Base-by-base conservation (phyloP, 2,888 invertebrate genomes). In the Epistrophe eligans region DNA sequence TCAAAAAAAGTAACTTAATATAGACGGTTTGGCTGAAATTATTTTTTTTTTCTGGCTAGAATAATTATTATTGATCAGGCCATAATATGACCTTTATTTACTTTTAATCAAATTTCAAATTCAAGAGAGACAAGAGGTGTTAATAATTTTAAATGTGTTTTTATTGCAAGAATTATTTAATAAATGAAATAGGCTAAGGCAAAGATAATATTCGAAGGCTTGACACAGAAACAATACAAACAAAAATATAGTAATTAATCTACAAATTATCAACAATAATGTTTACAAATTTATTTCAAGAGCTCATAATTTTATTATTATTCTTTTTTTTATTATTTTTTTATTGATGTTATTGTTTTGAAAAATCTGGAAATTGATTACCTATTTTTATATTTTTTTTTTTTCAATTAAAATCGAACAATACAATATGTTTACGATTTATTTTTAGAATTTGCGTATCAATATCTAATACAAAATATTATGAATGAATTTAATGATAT, bases 141-240 rank as follows among this genome's bases (percentile, higher is more conserved):
- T 35, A 38, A 13, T 17, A 35, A 2, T 8, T 57, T 17, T 17
- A 17, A 8, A 35, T 32, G 2, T 35, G 1, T n/a, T 58, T 57
- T 58, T n/a, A n/a, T 62, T 62, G 15, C 24, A 9, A 24, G 4
- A 19, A 40, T 19, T 6, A 32, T 19, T 60, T 40, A 3, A 11
- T 17, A 60, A 24, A 28, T 62, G 0, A 45, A 52, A 24, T 64
- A 55, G 40, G 19, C 17, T 55, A 28, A 15, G 35, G 19, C 38
- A 48, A 66, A 64, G 58, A 73, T 79, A 73, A 73, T 58, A 72
- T 55, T n/a, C 28, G 40, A 67, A 67, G 58, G 73, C 66, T 43
- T 80, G 73, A 40, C 66, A 66, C 40, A 58, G 5, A n/a, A 15
- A 43, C 24, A 43, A 9, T 4, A 24, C 13, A 24, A 24, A 64